phyloP scores from a whole-genome alignment of 2,113 vertebrate genomes.

The Pimephales promelas region DNA sequence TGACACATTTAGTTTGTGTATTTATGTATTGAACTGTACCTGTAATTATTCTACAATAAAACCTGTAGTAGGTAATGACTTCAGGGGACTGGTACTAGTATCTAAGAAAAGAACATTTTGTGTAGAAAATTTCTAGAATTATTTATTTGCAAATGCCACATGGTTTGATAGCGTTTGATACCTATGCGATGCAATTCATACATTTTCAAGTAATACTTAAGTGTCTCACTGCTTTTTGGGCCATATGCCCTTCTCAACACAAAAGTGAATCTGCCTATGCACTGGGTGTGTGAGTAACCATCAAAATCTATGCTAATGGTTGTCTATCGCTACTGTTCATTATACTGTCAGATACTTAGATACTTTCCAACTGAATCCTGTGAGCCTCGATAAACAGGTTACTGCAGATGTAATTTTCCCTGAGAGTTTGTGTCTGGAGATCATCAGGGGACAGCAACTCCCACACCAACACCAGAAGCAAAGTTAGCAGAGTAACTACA shows the following conservation, averaged over 20 bases:
- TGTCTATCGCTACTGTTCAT: constrained; percentile 54
- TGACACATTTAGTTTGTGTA: neutral
- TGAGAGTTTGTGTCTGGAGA: constrained; percentile 64
- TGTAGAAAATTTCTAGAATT: neutral
- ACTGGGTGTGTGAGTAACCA: constrained; percentile 12
- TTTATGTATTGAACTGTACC: neutral
- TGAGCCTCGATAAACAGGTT: constrained; percentile 70
- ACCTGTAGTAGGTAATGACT: neutral
- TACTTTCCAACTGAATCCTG: constrained; percentile 28
- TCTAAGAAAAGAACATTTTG: too few species aligned
- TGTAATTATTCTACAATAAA: neutral
- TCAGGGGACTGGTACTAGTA: neutral
- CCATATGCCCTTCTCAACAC: neutral
- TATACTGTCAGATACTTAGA: neutral
- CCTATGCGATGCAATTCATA: neutral
- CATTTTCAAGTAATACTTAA: neutral
- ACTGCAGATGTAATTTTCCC: constrained; percentile 64
- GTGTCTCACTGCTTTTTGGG: neutral
- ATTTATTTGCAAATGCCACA: neutral
- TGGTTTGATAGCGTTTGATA: neutral
- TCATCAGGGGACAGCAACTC: constrained; percentile 57
- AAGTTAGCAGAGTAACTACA: constrained; percentile 67
- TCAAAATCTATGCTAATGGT: constrained; percentile 15
- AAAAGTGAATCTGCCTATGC: neutral
- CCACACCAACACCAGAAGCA: constrained; percentile 60